phyloP scores from a whole-genome alignment of 1,140 invertebrate genomes.

The Aphaenogaster rudis region DNA sequence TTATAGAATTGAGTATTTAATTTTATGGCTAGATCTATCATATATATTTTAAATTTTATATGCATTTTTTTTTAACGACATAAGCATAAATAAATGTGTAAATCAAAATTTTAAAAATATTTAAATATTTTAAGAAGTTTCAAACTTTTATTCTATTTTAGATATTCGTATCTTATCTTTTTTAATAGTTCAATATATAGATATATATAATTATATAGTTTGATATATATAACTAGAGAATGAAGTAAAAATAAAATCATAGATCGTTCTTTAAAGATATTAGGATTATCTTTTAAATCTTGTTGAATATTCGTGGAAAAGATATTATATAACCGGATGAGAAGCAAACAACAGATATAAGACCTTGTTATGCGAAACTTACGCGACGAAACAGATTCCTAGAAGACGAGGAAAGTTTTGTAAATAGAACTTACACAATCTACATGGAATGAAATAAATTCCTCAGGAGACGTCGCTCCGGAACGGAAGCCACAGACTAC shows the following conservation, averaged over 20 bases:
- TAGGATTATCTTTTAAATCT: not conserved
- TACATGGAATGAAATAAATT: not conserved
- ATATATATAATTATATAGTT: too few relatives aligned
- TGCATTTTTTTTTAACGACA: too few relatives aligned
- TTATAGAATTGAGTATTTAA: not conserved
- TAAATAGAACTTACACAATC: slow-evolving; percentile 26
- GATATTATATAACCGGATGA: not conserved
- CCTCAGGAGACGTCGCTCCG: too few relatives aligned
- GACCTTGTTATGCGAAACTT: not conserved
- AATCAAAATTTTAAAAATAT: too few relatives aligned
- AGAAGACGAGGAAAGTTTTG: not conserved
- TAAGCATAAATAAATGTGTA: too few relatives aligned
- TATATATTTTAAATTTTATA: too few relatives aligned
- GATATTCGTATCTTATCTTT: not conserved
- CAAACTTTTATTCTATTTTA: not conserved
- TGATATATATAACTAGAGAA: not conserved
- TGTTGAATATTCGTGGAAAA: not conserved
- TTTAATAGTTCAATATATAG: not conserved
- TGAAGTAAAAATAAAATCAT: not conserved
- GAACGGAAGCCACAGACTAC: not conserved
- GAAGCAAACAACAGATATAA: slow-evolving; percentile 2
- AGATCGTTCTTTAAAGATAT: not conserved
- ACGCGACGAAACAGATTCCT: not conserved
- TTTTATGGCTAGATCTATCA: not conserved
- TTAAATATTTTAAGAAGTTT: not conserved